Evolutionary conservation across 1,140 invertebrate species (phyloP).

Genomic region (Papilio glaucus): DNA sequence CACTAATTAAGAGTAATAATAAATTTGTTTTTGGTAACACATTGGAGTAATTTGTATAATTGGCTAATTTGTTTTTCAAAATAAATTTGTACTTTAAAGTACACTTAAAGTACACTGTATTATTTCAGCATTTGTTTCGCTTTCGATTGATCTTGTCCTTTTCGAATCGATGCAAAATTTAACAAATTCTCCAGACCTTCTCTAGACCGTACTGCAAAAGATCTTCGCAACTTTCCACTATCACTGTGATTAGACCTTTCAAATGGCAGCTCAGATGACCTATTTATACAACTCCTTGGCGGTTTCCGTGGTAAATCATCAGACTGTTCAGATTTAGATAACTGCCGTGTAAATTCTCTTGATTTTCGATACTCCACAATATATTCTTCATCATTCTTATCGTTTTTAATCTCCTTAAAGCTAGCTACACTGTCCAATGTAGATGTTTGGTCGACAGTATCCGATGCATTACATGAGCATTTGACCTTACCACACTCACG

Average conservation of each 20-base stretch:
- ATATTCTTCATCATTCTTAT: slow-evolving; percentile 41
- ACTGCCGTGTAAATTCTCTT: slow-evolving; percentile 50
- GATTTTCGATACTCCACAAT: slow-evolving; percentile 60
- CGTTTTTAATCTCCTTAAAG: slow-evolving; percentile 37
- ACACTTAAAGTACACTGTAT: neutral
- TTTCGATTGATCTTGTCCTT: slow-evolving; percentile 60
- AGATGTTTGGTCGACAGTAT: slow-evolving; percentile 41
- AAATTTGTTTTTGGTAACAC: neutral
- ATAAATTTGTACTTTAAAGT: neutral
- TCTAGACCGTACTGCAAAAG: slow-evolving; percentile 73
- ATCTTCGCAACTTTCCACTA: slow-evolving; percentile 71
- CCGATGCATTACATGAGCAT: slow-evolving; percentile 76
- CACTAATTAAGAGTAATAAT: no score
- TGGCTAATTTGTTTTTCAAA: neutral
- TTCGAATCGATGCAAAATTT: slow-evolving; percentile 63
- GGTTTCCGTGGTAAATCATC: slow-evolving; percentile 47
- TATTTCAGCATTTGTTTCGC: slow-evolving; percentile 55
- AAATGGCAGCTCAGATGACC: slow-evolving; percentile 63
- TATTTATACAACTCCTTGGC: slow-evolving; percentile 45
- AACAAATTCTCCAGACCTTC: slow-evolving; percentile 76
- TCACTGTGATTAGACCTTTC: slow-evolving; percentile 57
- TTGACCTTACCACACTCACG: slow-evolving; percentile 84
- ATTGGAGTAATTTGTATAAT: neutral
- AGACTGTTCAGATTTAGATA: slow-evolving; percentile 57
- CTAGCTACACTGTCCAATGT: slow-evolving; percentile 21